Percentiles rank a stretch among this genome's conserved stretches.
phyloP scores from a whole-genome alignment of 2,888 invertebrate species.

The Scotopteryx bipunctaria region DNA sequence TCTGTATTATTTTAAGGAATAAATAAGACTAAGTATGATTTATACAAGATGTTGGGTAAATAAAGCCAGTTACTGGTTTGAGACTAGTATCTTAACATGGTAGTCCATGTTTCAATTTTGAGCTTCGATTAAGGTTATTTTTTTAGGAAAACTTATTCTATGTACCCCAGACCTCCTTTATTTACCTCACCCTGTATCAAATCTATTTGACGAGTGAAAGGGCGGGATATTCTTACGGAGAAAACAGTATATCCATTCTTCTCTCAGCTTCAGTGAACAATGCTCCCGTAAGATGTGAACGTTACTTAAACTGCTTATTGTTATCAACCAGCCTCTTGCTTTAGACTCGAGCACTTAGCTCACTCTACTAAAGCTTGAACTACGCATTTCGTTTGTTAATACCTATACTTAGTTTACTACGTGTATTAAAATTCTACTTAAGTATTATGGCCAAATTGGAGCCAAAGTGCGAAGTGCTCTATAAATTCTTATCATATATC shows the following conservation, averaged over 20 bases:
- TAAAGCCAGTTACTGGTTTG: not conserved
- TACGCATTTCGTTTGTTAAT: too few species aligned
- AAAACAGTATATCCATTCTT: slow-evolving; percentile 19
- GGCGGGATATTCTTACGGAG: slow-evolving; percentile 10
- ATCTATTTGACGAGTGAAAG: slow-evolving; percentile 7
- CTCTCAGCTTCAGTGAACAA: slow-evolving; percentile 19
- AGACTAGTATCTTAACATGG: too few species aligned
- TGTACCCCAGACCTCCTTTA: too few species aligned
- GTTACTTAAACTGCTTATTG: slow-evolving; percentile 25
- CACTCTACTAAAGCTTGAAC: not conserved
- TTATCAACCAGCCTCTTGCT: slow-evolving; percentile 19
- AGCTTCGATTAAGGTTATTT: too few species aligned
- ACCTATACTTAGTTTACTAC: not conserved
- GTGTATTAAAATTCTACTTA: too few species aligned
- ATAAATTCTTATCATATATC: too few species aligned
- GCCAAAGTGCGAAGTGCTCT: too few species aligned
- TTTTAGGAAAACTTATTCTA: too few species aligned
- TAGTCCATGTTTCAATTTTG: too few species aligned
- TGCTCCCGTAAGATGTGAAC: slow-evolving; percentile 14
- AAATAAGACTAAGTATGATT: not conserved
- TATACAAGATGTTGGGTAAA: not conserved
- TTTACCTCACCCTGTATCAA: not conserved
- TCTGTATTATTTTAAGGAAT: not conserved
- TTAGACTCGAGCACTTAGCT: slow-evolving; percentile 1
- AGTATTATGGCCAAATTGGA: too few species aligned